These are phyloP conservation scores for Triplophysa bombifrons DNA, from an alignment of 2,797 vertebrate species.

Conservation along the genomic window DNA sequence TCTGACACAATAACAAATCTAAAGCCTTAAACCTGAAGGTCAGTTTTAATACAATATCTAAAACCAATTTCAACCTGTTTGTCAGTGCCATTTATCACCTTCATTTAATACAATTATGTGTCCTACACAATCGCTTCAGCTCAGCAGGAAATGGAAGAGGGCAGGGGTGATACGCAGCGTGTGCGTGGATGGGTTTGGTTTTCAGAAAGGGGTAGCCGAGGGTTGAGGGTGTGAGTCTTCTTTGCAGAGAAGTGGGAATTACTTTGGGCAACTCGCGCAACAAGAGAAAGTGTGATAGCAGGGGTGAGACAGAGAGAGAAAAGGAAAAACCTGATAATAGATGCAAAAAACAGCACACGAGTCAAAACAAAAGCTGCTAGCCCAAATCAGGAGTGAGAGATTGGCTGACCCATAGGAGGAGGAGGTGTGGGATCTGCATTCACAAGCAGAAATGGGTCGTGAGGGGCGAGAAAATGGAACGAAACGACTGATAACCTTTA, in stretches of 20 bases:
- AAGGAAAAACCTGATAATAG: slow-evolving; percentile 38
- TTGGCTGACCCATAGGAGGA: slow-evolving; percentile 43
- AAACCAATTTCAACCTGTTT: slow-evolving; percentile 86
- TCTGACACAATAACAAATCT: slow-evolving; percentile 79
- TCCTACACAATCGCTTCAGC: slow-evolving; percentile 26
- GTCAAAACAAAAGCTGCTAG: slow-evolving; percentile 44
- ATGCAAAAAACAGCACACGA: slow-evolving; percentile 41
- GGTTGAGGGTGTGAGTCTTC: slow-evolving; percentile 27
- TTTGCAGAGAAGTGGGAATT: slow-evolving; percentile 53
- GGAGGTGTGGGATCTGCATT: slow-evolving; percentile 38
- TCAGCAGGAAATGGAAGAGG: slow-evolving; percentile 34
- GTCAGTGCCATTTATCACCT: slow-evolving; percentile 86
- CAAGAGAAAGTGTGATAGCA: slow-evolving; percentile 6
- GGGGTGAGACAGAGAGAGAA: slow-evolving; percentile 12
- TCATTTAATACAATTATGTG: slow-evolving; percentile 82
- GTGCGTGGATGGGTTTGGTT: slow-evolving; percentile 13
- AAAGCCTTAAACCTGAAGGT: slow-evolving; percentile 82
- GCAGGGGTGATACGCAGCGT: slow-evolving; percentile 3
- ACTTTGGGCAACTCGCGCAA: slow-evolving; percentile 50
- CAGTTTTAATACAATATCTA: slow-evolving; percentile 85
- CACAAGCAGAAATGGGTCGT: slow-evolving; percentile 33
- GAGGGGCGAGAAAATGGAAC: slow-evolving; percentile 3
- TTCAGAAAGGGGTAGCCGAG: slow-evolving; percentile 35
- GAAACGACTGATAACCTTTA: slow-evolving; percentile 34
- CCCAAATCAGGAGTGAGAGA: slow-evolving; percentile 35